Conservation (phyloP, 2,888 invertebrate genomes). For the Callimorpha dominula region DNA sequence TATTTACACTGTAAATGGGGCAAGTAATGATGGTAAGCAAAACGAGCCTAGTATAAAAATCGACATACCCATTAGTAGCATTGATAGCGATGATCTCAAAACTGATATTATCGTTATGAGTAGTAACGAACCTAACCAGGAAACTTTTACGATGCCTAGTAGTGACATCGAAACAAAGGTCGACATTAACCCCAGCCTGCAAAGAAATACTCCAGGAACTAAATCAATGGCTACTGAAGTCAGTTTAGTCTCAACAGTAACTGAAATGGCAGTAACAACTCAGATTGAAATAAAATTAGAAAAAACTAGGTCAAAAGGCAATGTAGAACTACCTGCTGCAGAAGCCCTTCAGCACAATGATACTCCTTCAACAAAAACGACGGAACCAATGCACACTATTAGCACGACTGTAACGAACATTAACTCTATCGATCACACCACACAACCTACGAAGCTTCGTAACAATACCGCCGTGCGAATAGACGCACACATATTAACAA, state of each 20-base stretch:
- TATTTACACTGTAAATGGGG: background rate
- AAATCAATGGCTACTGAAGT: slow-evolving; percentile 22
- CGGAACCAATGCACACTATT: slow-evolving; percentile 47
- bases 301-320: slow-evolving; percentile 30
- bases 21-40: slow-evolving; percentile 9
- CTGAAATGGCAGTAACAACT: slow-evolving; percentile 25
- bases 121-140: slow-evolving; percentile 28
- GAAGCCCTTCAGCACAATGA: slow-evolving; percentile 72
- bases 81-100: slow-evolving; percentile 40
- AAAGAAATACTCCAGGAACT: slow-evolving; percentile 21
- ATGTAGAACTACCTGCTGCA: slow-evolving; percentile 65
- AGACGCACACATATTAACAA: slow-evolving; percentile 32
- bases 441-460: slow-evolving; percentile 36
- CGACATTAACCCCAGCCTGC: slow-evolving; percentile 11
- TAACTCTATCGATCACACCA: slow-evolving; percentile 25
- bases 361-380: slow-evolving; percentile 59
- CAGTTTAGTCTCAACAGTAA: slow-evolving; percentile 21
- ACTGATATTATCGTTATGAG: slow-evolving; percentile 45
- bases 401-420: slow-evolving; percentile 39
- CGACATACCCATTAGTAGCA: slow-evolving; percentile 31
- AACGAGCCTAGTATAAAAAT: slow-evolving; percentile 38
- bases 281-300: slow-evolving; percentile 24
- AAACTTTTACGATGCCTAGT: slow-evolving; percentile 13
- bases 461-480: slow-evolving; percentile 49
- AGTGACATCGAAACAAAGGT: slow-evolving; percentile 6